Base-by-base conservation (phyloP, 2,888 invertebrate species). In the Drosophila mettleri region DNA sequence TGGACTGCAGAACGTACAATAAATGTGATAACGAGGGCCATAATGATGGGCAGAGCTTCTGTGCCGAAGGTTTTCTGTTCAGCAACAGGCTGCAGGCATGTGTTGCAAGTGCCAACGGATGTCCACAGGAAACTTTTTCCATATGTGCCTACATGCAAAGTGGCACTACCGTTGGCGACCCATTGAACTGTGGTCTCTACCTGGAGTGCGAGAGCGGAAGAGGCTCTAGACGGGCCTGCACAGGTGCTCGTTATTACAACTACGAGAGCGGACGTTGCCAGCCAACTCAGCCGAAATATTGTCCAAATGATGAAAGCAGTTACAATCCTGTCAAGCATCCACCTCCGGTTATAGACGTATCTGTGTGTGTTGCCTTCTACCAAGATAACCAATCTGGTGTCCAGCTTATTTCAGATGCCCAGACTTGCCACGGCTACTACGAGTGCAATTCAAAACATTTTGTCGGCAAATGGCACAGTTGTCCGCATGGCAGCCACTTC, bases 361-460 rank as follows among this genome's bases (percentile, higher is more conserved):
- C 60, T 3, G 49, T 85, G 12, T 80, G 80, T 46, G 39, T 14
- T 6, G 62, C 33, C 6, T 81, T 45, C 38, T 85, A 78, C 38
- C 43, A 48, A n/a, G 34, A 16, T 4, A 55, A 63, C 36, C 48
- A 34, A 4, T 39, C 51, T 2, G 62, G 61, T 2, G 43, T 48
- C 12, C 68, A 78, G 29, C 58, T 46, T 5, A 31, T 80, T 2
- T 39, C 79, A 9, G 79, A 80, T 49, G 36, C 46, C 1, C 31
- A 54, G 16, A 80, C 79, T 12, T 80, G 79, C 29, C 18, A 70
- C 1, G 79, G 79, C 6, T 80, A 78, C 33, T 80, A 84, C 45
- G n/a, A 29, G 22, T 80, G 79, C 36, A 59, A 29, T 7, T 80
- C 70, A 1, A 45, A 51, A 12, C 54, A 53, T 14, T 70, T 39